These are phyloP conservation scores for Mormyrus iriodes DNA, from an alignment of 2,113 vertebrate genomes.

Conservation along the genomic window DNA sequence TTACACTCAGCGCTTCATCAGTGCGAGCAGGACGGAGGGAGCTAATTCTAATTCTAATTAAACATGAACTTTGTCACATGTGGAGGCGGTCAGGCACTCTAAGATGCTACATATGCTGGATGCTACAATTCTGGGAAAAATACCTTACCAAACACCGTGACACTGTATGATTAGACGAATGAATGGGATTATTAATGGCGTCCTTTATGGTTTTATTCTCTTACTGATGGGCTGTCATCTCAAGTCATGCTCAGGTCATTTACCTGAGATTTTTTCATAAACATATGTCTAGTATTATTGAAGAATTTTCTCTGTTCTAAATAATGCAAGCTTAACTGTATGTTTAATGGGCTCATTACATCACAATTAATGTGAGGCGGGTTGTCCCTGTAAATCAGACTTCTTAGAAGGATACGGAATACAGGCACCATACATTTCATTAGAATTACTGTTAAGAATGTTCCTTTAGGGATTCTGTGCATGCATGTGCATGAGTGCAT, in stretches of 20 bases:
- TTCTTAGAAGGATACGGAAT: not conserved
- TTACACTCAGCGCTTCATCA: slow-evolving; percentile 31
- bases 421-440: not conserved
- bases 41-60: slow-evolving; percentile 28
- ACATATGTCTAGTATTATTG: not conserved
- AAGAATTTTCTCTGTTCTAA: not conserved
- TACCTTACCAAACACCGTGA: not conserved
- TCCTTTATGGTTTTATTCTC: not conserved
- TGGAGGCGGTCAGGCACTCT: slow-evolving; percentile 11
- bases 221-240: not conserved
- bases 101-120: slow-evolving; percentile 8
- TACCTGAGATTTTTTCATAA: not conserved
- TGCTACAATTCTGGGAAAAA: slow-evolving; percentile 1
- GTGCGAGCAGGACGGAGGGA: slow-evolving; percentile 12
- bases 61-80: slow-evolving; percentile 21
- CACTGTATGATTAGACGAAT: not conserved
- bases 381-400: not conserved
- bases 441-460: not conserved
- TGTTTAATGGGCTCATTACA: not conserved
- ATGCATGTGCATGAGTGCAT: not conserved
- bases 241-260: not conserved
- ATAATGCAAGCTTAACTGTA: not conserved
- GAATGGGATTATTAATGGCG: not conserved
- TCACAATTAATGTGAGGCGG: not conserved
- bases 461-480: not conserved